Base-by-base conservation (phyloP, 2,797 vertebrate genomes). In the Apodemus agrarius region DNA sequence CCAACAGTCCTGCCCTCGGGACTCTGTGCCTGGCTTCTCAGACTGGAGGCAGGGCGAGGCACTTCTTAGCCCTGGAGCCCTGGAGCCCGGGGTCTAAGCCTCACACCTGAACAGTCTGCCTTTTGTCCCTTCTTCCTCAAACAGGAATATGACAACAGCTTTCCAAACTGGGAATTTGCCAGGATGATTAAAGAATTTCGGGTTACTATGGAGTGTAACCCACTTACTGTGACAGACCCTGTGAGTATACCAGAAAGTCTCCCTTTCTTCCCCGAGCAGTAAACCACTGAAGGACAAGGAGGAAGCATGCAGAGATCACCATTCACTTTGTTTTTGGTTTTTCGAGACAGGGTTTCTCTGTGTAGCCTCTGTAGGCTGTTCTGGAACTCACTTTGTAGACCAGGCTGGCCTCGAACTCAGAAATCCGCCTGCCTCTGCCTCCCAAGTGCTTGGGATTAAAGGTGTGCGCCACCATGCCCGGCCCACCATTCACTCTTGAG, bases 131-230 rank as follows among this genome's bases (percentile, higher is more conserved):
- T 13, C 96, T 96, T 65, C 76, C 29, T 76, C 75, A 59, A 94
- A 96, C 97, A 99, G 99, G 99, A 99, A 85, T 99, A 97, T 94
- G 99, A 99, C 88, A 97, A 69, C 72, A 98, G 97, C 93, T 98
- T 98, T 85, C 99, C 99, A 90, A 99, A 99, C 97, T 99, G 99
- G 99, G 99, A 99, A 97, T 99, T 99, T 98, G 99, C 99, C 65
- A 99, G 98, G 40, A 99, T 99, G 99, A 99, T 99, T 96, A 99
- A 99, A 96, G 99, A 99, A 54, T 99, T 99, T 98, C 98, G 99
- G 97, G 98, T 99, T 91, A 99, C 99, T 52, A 85, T 99, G 98
- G 98, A 99, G 91, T 99, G 98, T 97, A 98, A 98, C 29, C 99
- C 99, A 0, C 69, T 99, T 90, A 98, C 98, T 88, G 37, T 98